Evolutionary conservation across 2,888 invertebrate genomes (phyloP).

Genomic region (Digitonthophagus gazella): DNA sequence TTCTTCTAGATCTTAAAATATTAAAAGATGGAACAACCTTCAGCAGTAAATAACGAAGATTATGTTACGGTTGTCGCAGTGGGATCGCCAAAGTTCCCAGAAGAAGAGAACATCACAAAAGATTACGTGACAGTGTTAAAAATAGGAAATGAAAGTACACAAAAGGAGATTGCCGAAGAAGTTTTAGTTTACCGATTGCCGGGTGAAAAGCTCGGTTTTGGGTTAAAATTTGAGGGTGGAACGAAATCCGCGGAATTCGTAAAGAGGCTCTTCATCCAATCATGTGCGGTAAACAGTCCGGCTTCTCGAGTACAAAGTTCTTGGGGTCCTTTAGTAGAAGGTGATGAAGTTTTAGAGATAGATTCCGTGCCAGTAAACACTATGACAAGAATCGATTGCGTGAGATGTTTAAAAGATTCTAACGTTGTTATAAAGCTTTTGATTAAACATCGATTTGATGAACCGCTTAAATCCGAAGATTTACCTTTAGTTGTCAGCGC

Average conservation of each 20-base stretch:
- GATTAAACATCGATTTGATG: slow-evolving; percentile 60
- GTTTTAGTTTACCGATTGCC: slow-evolving; percentile 82
- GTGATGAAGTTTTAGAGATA: slow-evolving; percentile 86
- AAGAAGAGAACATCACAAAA: slow-evolving; percentile 40
- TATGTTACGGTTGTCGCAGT: slow-evolving; percentile 64
- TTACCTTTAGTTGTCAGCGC: slow-evolving; percentile 47
- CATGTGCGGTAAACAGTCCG: slow-evolving; percentile 84
- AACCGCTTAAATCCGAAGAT: slow-evolving; percentile 49
- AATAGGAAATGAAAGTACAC: slow-evolving; percentile 52
- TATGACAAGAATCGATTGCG: slow-evolving; percentile 85
- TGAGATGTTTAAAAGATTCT: slow-evolving; percentile 79
- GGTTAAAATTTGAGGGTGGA: slow-evolving; percentile 89
- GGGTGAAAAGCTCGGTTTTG: slow-evolving; percentile 87
- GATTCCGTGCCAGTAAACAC: slow-evolving; percentile 75
- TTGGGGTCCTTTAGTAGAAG: slow-evolving; percentile 81
- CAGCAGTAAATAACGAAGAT: slow-evolving; percentile 44
- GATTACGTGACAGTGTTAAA: slow-evolving; percentile 62
- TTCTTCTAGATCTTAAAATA: too few species aligned
- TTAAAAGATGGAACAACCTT: slow-evolving; percentile 14
- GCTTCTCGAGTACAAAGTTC: slow-evolving; percentile 79
- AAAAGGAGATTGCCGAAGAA: slow-evolving; percentile 49
- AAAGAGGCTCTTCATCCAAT: slow-evolving; percentile 80
- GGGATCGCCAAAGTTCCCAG: slow-evolving; percentile 50
- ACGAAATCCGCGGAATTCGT: slow-evolving; percentile 79
- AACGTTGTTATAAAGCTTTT: slow-evolving; percentile 76